Conservation (phyloP, 2,888 invertebrate genomes). For the Andrena bucephala region DNA sequence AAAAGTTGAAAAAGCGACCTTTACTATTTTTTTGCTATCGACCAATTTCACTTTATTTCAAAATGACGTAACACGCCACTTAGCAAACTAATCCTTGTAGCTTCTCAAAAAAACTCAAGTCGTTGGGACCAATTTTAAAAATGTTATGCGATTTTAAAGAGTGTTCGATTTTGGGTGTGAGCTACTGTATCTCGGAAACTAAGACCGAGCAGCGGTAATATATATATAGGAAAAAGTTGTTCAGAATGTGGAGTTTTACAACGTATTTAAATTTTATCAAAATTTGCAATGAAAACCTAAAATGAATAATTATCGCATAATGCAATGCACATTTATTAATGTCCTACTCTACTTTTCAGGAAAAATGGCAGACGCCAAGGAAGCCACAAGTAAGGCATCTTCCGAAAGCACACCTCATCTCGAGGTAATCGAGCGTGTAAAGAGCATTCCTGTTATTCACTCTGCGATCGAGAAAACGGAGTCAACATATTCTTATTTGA, state of each 20-base stretch:
- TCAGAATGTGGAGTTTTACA: background rate
- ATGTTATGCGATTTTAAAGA: too few species aligned
- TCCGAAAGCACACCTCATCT: constrained; percentile 71
- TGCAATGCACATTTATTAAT: constrained; percentile 1
- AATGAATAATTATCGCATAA: background rate
- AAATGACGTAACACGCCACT: too few species aligned
- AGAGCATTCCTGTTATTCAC: constrained; percentile 81
- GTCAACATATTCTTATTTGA: constrained; percentile 81
- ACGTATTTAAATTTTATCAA: too few species aligned
- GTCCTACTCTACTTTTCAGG: constrained; percentile 43
- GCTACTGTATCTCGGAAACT: too few species aligned
- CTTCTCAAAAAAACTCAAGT: too few species aligned
- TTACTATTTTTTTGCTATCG: too few species aligned
- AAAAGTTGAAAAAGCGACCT: too few species aligned
- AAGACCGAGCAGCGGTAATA: too few species aligned
- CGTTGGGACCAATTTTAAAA: too few species aligned
- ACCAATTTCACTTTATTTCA: too few species aligned
- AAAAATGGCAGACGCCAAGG: constrained; percentile 64
- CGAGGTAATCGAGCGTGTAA: constrained; percentile 82
- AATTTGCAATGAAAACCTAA: background rate
- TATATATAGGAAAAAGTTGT: background rate
- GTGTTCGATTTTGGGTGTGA: too few species aligned
- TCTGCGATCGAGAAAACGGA: constrained; percentile 82
- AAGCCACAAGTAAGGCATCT: constrained; percentile 22
- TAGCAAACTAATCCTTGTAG: too few species aligned